Percentiles rank a stretch among this genome's conserved stretches.
phyloP scores from a whole-genome alignment of 2,888 invertebrate species.

The Plagodis dolabraria region DNA sequence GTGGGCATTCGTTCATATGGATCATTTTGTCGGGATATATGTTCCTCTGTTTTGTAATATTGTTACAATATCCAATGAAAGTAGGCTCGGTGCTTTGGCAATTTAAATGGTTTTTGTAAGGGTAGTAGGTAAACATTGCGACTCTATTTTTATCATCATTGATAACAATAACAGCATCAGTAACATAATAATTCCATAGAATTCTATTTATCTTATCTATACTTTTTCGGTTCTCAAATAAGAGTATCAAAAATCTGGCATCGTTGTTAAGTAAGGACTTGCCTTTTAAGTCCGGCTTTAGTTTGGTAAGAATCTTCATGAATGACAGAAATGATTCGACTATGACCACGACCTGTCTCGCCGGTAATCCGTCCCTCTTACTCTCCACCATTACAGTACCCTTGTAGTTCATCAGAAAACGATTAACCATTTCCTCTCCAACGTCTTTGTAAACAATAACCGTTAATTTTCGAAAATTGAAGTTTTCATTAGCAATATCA shows the following conservation, averaged over 20 bases:
- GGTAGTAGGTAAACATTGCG: slow-evolving; percentile 59
- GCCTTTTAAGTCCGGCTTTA: slow-evolving; percentile 64
- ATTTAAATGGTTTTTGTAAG: slow-evolving; percentile 58
- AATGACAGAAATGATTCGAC: slow-evolving; percentile 59
- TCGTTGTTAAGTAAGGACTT: slow-evolving; percentile 57
- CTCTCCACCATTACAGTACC: slow-evolving; percentile 60
- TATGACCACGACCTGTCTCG: slow-evolving; percentile 61
- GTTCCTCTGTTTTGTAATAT: slow-evolving; percentile 32
- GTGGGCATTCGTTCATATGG: slow-evolving; percentile 65
- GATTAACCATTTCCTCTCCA: slow-evolving; percentile 46
- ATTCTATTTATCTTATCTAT: slow-evolving; percentile 55
- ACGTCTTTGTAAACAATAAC: slow-evolving; percentile 56
- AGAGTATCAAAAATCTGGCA: slow-evolving; percentile 57
- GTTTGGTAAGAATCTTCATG: slow-evolving; percentile 47
- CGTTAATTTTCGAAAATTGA: slow-evolving; percentile 53
- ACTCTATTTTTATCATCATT: slow-evolving; percentile 44
- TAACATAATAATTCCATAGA: slow-evolving; percentile 61
- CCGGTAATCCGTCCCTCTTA: slow-evolving; percentile 46
- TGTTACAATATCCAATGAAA: slow-evolving; percentile 53
- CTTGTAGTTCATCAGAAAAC: slow-evolving; percentile 55
- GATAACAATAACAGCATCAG: slow-evolving; percentile 55
- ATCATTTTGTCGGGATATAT: slow-evolving; percentile 64
- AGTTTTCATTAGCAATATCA: slow-evolving; percentile 59
- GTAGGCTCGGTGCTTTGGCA: slow-evolving; percentile 60
- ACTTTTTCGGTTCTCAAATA: slow-evolving; percentile 49